A percentile compares a stretch with the other conserved stretches of the same genome.
These are phyloP conservation scores for Sebastes oblongus DNA, from an alignment of 2,797 vertebrate genomes.

Conservation along the genomic window DNA sequence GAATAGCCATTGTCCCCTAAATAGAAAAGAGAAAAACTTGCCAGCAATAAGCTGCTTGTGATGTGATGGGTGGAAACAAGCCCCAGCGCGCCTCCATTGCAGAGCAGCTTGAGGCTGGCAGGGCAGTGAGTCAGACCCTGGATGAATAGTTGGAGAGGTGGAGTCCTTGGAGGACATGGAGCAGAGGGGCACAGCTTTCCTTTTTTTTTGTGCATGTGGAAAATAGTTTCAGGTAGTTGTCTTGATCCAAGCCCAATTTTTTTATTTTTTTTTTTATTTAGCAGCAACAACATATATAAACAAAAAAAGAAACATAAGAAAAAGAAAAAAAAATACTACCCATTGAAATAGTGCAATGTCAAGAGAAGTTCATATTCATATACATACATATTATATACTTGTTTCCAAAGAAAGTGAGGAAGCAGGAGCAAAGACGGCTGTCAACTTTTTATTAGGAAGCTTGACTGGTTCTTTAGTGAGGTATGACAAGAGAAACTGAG, in stretches of 20 bases:
- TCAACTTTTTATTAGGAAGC: too few species aligned
- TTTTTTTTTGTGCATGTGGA: slow-evolving; percentile 23
- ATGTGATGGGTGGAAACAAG: slow-evolving; percentile 9
- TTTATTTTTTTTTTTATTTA: too few species aligned
- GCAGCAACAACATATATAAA: too few species aligned
- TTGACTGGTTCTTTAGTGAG: not conserved
- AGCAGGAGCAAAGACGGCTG: not conserved
- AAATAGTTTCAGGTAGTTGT: slow-evolving; percentile 31
- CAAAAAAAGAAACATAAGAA: too few species aligned
- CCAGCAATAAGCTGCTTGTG: not conserved
- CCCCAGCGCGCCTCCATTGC: slow-evolving; percentile 10
- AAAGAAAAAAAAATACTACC: too few species aligned
- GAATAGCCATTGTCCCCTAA: not conserved
- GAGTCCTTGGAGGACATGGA: not conserved
- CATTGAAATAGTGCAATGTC: too few species aligned
- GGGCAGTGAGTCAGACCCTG: slow-evolving; percentile 50
- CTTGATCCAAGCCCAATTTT: not conserved
- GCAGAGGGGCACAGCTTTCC: slow-evolving; percentile 15
- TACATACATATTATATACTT: not conserved
- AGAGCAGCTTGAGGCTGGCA: not conserved
- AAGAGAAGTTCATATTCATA: too few species aligned
- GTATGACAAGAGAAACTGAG: not conserved
- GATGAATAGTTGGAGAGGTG: slow-evolving; percentile 40
- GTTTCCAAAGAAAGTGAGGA: slow-evolving; percentile 19
- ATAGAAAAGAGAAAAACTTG: not conserved